These are phyloP conservation scores for Idaea biselata DNA, from an alignment of 2,888 invertebrate species.

Conservation along the genomic window DNA sequence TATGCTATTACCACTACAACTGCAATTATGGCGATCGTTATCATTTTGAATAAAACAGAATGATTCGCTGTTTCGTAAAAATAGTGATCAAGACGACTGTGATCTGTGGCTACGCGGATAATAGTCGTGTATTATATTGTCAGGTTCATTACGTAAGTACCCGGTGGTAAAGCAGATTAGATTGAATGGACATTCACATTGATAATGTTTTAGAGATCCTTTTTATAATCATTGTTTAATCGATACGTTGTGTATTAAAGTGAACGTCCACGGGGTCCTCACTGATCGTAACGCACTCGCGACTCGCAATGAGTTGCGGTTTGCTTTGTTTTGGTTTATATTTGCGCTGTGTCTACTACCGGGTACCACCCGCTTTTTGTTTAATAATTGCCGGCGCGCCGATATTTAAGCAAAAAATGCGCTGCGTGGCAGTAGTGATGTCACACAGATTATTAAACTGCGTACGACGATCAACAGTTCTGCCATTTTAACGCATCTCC, in stretches of 20 bases:
- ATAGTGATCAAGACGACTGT: neutral
- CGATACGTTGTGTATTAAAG: neutral
- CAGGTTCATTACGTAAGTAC: neutral
- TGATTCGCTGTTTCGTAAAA: neutral
- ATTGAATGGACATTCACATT: neutral
- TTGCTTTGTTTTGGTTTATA: too few species aligned
- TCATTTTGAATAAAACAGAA: conserved; percentile 16
- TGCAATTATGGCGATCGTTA: conserved; percentile 21
- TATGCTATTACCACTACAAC: conserved; percentile 36
- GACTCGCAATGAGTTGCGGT: too few species aligned
- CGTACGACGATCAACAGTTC: too few species aligned
- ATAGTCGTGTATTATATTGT: neutral
- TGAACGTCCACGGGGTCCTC: neutral
- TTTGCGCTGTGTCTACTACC: too few species aligned
- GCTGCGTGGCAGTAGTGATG: too few species aligned
- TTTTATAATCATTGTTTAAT: neutral
- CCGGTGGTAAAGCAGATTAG: neutral
- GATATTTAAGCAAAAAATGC: too few species aligned
- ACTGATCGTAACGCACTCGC: neutral
- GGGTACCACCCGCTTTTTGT: too few species aligned
- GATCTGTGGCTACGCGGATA: neutral
- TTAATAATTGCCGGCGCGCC: too few species aligned
- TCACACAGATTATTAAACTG: too few species aligned
- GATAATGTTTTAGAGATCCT: neutral
- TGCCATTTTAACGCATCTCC: too few species aligned